Evolutionary conservation across 2,797 vertebrate genomes (phyloP).

Genomic region (Clangula hyemalis): DNA sequence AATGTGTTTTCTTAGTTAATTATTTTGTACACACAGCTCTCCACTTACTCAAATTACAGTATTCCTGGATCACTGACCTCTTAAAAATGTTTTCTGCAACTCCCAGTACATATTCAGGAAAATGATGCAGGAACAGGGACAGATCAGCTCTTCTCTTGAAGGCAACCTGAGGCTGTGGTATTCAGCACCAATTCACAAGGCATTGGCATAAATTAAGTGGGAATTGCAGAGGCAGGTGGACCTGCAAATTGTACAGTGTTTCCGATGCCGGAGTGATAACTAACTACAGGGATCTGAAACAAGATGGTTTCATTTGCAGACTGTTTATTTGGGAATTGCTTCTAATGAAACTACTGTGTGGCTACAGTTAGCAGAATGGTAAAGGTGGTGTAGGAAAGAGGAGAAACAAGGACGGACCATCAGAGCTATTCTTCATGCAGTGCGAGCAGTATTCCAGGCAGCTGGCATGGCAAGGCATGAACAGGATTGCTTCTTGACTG

Average conservation of each 20-base stretch:
- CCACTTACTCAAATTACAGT: background rate
- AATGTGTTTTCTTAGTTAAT: background rate
- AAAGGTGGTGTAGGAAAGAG: background rate
- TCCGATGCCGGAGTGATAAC: background rate
- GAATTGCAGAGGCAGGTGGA: background rate
- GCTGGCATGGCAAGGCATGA: background rate
- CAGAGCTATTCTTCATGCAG: rapidly evolving
- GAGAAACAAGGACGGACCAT: rapidly evolving
- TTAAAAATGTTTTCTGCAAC: background rate
- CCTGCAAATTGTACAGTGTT: rapidly evolving
- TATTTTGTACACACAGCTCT: background rate
- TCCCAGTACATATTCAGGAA: background rate
- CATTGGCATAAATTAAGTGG: background rate
- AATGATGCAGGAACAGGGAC: background rate
- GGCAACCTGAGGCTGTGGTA: background rate
- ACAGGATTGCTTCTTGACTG: background rate
- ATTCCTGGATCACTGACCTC: background rate
- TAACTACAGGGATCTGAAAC: background rate
- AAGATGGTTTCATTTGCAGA: background rate
- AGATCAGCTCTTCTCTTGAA: background rate
- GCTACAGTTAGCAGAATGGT: background rate
- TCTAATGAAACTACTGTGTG: rapidly evolving
- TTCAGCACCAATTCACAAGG: background rate
- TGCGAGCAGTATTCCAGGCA: background rate
- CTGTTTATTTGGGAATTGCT: background rate